Percentiles rank a stretch among this genome's conserved stretches.
phyloP scores from a whole-genome alignment of 1,140 invertebrate species.

The Formica exsecta region DNA sequence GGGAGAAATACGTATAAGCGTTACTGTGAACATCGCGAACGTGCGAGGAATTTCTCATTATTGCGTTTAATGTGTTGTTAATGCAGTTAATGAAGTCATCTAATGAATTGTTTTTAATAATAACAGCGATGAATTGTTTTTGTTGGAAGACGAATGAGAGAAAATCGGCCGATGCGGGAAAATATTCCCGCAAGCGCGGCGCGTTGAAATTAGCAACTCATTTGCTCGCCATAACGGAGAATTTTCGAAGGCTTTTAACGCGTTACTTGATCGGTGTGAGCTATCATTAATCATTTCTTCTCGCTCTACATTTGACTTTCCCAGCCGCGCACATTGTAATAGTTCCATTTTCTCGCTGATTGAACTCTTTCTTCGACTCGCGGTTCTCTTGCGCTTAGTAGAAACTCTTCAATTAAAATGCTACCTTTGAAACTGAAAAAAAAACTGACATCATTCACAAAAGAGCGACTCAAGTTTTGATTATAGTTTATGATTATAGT shows the following conservation, averaged over 20 bases:
- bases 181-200: neutral
- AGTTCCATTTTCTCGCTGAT: conserved; percentile 20
- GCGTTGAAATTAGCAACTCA: conserved; percentile 8
- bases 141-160: neutral
- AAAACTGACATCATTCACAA: neutral
- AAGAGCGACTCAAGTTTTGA: neutral
- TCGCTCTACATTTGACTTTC: conserved; percentile 29
- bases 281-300: conserved; percentile 34
- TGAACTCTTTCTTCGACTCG: conserved; percentile 5
- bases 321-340: neutral
- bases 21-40: neutral
- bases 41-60: conserved; percentile 15
- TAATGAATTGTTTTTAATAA: conserved; percentile 18
- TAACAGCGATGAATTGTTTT: conserved; percentile 3
- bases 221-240: neutral
- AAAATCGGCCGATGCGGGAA: neutral
- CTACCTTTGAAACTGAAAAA: no score
- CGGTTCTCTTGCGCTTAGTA: neutral
- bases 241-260: conserved; percentile 7
- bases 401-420: conserved; percentile 31
- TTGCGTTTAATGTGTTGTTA: neutral
- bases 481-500: neutral
- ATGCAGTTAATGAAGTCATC: neutral
- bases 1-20: neutral
- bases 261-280: neutral